Evolutionary conservation across 2,113 vertebrate species (phyloP), one percentile per base, ranked within the genome.

Genomic region (Nycticebus coucang): DNA sequence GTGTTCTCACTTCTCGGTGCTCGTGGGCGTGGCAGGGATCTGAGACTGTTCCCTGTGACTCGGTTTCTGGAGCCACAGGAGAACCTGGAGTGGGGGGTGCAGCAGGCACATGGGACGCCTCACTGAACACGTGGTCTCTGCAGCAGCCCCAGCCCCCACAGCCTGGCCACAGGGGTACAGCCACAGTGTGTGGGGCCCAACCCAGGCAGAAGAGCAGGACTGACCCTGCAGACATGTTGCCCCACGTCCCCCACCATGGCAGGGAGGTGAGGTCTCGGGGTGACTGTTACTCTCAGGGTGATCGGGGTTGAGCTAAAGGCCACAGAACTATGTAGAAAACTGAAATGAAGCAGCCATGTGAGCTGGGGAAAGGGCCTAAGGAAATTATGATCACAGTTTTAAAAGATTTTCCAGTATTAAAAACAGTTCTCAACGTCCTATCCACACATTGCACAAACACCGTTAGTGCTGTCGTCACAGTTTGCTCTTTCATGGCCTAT

Each of bases 321-420:
- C 45, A 10, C 55, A 9, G 68, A 77, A 21, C 55, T 3, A 1
- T 1, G 6, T 0, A 1, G 5, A 18, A 64, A 35, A 37, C 37
- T 5, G 57, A 21, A n/a, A 45, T 7, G 7, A 9, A 21, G 92
- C 30, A 9, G 87, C 4, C 0, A 0, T 1, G 41, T 64, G 50
- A 13, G 30, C 10, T 0, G 7, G 5, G 5, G 10, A 5, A 1
- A 17, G 71, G 28, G 74, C 91, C 78, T 87, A 24, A 50, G 62
- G 86, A 37, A 50, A 0, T 75, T 30, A 1, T 24, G 24, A n/a
- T 97, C 98, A 97, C 98, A 97, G 97, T 93, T 72, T 93, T 6
- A 74, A 71, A 53, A 15, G 68, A 15, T 75, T 79, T 91, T 98
- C 96, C 97, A 97, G 94, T 93, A 97, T 89, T 53, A 83, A 92